phyloP scores from a whole-genome alignment of 2,888 invertebrate genomes.

The Arge pagana region DNA sequence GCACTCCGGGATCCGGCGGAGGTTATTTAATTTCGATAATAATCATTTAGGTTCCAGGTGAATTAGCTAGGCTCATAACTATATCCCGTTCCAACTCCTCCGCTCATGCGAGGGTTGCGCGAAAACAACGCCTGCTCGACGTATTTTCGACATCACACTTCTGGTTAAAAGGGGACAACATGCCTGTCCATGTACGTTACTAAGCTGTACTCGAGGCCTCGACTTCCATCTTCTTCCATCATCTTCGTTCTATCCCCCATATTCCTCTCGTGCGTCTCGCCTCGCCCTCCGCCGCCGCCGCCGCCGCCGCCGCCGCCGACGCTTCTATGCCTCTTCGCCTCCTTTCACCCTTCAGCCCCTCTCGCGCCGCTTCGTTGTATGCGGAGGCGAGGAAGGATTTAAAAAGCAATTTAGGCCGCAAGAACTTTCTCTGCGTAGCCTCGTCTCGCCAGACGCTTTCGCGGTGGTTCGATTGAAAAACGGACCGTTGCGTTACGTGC shows the following conservation, averaged over 20 bases:
- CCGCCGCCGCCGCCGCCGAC: too few relatives aligned
- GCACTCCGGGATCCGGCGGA: too few relatives aligned
- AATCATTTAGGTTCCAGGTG: neutral
- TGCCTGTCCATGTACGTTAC: neutral
- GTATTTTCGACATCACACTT: neutral
- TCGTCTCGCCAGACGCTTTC: conserved; percentile 23
- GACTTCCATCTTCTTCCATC: too few relatives aligned
- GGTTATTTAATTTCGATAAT: neutral
- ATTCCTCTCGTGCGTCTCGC: too few relatives aligned
- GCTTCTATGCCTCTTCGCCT: too few relatives aligned
- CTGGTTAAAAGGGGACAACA: neutral
- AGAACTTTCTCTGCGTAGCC: conserved; percentile 28
- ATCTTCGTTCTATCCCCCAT: too few relatives aligned
- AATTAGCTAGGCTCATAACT: neutral
- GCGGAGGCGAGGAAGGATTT: conserved; percentile 27
- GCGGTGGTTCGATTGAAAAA: conserved; percentile 20
- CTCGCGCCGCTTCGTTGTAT: too few relatives aligned
- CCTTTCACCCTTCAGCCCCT: too few relatives aligned
- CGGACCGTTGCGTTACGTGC: neutral
- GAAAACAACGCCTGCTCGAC: neutral
- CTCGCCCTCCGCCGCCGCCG: conserved; percentile 4
- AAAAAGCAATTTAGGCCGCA: conserved; percentile 35
- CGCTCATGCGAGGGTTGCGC: neutral
- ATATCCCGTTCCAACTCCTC: too few relatives aligned
- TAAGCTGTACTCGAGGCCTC: too few relatives aligned